A percentile compares a stretch with the other conserved stretches of the same genome.
Conservation (phyloP, 2,113 vertebrate genomes). For the Sprattus sprattus region DNA sequence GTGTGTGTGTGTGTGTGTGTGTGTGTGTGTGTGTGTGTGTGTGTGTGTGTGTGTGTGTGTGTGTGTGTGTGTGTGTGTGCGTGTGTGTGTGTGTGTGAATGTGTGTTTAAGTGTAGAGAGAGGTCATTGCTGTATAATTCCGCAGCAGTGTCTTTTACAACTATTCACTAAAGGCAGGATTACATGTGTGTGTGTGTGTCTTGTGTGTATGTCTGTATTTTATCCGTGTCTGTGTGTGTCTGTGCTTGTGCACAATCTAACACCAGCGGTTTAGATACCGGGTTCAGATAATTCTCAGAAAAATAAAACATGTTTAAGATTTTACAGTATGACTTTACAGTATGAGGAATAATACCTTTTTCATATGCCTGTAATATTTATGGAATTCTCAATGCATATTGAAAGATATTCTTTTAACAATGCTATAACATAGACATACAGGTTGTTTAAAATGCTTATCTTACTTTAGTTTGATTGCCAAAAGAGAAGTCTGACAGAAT, state of each 20-base stretch:
- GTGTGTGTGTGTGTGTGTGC: not conserved
- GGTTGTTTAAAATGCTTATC: not conserved
- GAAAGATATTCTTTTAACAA: not conserved
- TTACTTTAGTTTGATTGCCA: not conserved
- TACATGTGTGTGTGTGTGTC: too few relatives aligned
- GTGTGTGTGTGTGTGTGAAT: not conserved
- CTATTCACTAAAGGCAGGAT: constrained; percentile 46
- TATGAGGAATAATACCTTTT: not conserved
- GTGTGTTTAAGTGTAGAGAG: not conserved
- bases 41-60: not conserved
- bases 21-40: not conserved
- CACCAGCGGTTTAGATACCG: not conserved
- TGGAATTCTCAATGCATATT: not conserved
- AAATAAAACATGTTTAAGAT: not conserved
- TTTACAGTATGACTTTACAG: not conserved
- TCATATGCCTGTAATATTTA: not conserved
- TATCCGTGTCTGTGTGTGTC: too few relatives aligned
- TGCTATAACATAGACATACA: not conserved
- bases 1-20: too few relatives aligned
- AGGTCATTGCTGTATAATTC: not conserved
- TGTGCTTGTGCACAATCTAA: too few relatives aligned
- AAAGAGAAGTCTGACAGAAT: not conserved
- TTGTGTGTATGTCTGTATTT: too few relatives aligned
- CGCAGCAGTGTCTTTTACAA: constrained; percentile 52
- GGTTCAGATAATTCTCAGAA: not conserved